A percentile compares a stretch with the other conserved stretches of the same genome.
Conservation (phyloP, 2,888 invertebrate genomes). For the Alsophila aescularia region DNA sequence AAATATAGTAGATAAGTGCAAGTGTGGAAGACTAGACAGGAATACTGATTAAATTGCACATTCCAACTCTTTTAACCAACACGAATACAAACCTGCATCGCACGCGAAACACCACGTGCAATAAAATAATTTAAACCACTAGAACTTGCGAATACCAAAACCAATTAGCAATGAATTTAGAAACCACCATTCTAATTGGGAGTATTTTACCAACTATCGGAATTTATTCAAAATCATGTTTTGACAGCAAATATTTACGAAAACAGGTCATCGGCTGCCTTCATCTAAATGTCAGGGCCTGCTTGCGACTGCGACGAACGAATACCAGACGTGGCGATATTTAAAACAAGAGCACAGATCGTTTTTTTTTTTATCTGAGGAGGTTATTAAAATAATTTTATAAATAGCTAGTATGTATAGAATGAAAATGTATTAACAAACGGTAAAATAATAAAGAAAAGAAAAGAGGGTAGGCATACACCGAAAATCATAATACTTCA, state of each 20-base stretch:
- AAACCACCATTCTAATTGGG: constrained; percentile 37
- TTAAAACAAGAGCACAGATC: constrained; percentile 26
- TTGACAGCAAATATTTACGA: constrained; percentile 53
- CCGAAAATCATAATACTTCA: no score
- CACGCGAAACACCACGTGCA: constrained; percentile 22
- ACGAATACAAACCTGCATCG: constrained; percentile 9
- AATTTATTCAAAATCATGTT: constrained; percentile 49
- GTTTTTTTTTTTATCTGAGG: constrained; percentile 10
- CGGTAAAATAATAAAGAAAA: no score
- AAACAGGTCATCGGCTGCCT: constrained; percentile 63
- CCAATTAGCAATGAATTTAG: constrained; percentile 34
- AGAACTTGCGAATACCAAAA: constrained; percentile 31
- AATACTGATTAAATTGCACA: background rate
- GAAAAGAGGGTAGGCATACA: no score
- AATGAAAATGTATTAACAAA: no score
- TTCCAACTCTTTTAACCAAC: background rate
- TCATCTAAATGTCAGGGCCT: constrained; percentile 77
- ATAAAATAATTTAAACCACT: constrained; percentile 14
- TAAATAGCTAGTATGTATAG: background rate
- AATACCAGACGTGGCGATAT: constrained; percentile 57
- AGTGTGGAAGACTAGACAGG: background rate
- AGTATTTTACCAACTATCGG: constrained; percentile 40
- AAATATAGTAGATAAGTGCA: no score
- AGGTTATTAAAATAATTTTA: background rate
- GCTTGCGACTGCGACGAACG: constrained; percentile 50